phyloP scores from a whole-genome alignment of 2,797 vertebrate genomes.

The Zalophus californianus region DNA sequence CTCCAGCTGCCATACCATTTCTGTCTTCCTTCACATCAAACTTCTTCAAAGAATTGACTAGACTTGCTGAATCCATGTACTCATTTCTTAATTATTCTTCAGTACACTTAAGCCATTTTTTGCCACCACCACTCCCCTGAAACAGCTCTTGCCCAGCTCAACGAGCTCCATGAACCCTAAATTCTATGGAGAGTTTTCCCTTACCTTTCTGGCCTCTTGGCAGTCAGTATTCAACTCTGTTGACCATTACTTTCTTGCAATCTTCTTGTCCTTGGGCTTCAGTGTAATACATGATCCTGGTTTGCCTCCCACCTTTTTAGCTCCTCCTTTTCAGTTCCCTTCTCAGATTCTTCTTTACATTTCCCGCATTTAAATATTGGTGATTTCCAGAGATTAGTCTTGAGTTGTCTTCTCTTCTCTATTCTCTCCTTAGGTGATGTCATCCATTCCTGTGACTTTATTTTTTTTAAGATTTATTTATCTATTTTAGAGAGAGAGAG shows the following conservation, averaged over 20 bases:
- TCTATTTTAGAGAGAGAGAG: neutral
- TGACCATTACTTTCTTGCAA: constrained; percentile 11
- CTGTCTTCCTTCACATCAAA: neutral
- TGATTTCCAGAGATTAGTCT: constrained; percentile 23
- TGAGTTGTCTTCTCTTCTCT: neutral
- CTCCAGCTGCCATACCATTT: neutral
- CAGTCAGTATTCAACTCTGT: neutral
- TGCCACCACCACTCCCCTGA: neutral
- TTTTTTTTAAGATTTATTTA: neutral
- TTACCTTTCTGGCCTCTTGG: neutral
- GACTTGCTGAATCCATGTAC: neutral
- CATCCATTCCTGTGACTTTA: neutral
- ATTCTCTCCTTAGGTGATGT: neutral
- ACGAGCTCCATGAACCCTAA: neutral
- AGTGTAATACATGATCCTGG: neutral
- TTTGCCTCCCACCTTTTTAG: neutral
- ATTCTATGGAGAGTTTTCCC: neutral
- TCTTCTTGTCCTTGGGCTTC: constrained; percentile 2
- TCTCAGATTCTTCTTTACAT: constrained; percentile 6
- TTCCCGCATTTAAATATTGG: neutral
- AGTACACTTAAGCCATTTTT: neutral
- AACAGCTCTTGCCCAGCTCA: constrained; percentile 30
- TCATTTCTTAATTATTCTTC: constrained; percentile 32
- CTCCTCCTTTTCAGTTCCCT: constrained; percentile 10
- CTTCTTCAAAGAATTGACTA: neutral